Conservation (phyloP, 2,113 vertebrate species). For the Serilophus lunatus region DNA sequence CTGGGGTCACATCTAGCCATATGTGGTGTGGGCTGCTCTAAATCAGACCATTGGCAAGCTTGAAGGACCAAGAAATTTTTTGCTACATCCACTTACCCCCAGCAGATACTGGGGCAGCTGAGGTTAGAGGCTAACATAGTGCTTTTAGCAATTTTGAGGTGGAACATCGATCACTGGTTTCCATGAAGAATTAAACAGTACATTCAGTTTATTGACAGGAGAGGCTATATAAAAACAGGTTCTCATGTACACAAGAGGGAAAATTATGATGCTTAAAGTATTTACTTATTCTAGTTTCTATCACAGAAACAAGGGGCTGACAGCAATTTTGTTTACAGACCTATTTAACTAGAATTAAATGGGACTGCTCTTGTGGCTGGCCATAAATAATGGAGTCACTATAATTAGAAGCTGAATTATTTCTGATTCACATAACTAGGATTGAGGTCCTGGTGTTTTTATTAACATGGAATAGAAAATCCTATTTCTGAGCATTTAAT, state of each 20-base stretch:
- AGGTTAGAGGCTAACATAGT: constrained; percentile 32
- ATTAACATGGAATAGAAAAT: not conserved
- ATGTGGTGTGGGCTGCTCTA: constrained; percentile 19
- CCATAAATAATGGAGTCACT: not conserved
- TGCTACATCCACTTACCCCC: constrained; percentile 58
- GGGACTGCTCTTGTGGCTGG: not conserved
- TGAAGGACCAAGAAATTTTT: not conserved
- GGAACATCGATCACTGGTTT: constrained; percentile 1
- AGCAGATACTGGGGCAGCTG: constrained; percentile 30
- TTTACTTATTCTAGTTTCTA: not conserved
- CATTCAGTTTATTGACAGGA: not conserved
- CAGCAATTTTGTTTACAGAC: not conserved
- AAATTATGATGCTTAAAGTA: not conserved
- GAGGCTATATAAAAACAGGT: not conserved
- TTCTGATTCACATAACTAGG: not conserved
- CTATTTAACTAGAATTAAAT: not conserved
- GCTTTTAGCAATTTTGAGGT: not conserved
- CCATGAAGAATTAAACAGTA: not conserved
- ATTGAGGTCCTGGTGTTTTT: not conserved
- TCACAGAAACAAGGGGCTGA: not conserved
- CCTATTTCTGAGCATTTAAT: not conserved
- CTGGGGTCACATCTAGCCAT: constrained; percentile 38
- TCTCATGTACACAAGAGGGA: not conserved
- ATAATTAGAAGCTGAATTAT: not conserved
- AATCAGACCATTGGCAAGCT: constrained; percentile 16